A percentile compares a stretch with the other conserved stretches of the same genome.
These are phyloP conservation scores for Cybosia mesomella DNA, from an alignment of 2,888 invertebrate genomes.

Conservation along the genomic window DNA sequence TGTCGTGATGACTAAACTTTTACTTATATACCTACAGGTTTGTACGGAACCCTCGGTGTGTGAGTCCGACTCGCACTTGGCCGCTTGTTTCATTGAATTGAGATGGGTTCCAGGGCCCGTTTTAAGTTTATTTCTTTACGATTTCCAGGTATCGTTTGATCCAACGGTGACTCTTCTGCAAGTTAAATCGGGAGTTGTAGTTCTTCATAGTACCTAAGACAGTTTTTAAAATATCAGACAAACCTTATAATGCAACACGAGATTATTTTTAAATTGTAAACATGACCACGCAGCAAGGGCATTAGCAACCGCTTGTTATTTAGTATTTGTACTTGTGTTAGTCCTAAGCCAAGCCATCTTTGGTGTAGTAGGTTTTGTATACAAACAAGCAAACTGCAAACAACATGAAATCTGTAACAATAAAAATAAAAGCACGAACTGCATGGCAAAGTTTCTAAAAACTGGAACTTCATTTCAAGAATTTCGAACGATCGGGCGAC, in stretches of 20 bases:
- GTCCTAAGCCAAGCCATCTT: background rate
- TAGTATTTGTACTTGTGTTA: background rate
- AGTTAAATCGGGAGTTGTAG: too few relatives aligned
- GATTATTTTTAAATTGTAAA: background rate
- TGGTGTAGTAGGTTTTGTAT: background rate
- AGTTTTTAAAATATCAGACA: background rate
- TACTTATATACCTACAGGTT: too few relatives aligned
- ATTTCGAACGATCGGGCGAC: background rate
- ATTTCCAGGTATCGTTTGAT: background rate
- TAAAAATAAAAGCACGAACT: background rate
- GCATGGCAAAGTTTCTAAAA: background rate
- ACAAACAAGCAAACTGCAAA: background rate
- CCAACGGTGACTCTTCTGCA: background rate
- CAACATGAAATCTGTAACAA: background rate
- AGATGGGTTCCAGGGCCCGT: too few relatives aligned
- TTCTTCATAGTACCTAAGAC: too few relatives aligned
- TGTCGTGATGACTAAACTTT: too few relatives aligned
- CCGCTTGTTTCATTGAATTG: too few relatives aligned
- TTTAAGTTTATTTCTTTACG: too few relatives aligned
- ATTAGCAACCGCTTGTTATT: background rate
- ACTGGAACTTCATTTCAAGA: background rate
- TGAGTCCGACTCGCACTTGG: too few relatives aligned
- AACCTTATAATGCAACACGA: background rate
- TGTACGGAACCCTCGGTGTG: too few relatives aligned
- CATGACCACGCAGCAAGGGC: too few relatives aligned